Evolutionary conservation across 2,888 invertebrate genomes (phyloP).

Genomic region (Apoderus coryli): DNA sequence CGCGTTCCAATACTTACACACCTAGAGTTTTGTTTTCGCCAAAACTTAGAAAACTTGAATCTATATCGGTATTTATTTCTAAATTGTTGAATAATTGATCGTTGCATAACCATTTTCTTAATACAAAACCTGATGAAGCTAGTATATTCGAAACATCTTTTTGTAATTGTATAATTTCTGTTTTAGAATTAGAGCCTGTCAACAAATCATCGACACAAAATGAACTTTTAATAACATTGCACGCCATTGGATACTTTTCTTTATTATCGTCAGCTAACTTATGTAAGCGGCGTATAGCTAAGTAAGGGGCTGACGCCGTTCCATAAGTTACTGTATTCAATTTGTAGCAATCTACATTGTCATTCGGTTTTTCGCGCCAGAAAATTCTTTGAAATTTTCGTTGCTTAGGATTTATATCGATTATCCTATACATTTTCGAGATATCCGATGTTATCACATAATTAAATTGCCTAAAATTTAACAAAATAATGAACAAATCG

Average conservation of each 20-base stretch:
- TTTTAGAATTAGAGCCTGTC: slow-evolving; percentile 7
- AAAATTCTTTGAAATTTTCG: slow-evolving; percentile 8
- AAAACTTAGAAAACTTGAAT: background rate
- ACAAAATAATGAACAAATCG: background rate
- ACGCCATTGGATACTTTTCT: slow-evolving; percentile 3
- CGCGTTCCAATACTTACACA: slow-evolving; percentile 7
- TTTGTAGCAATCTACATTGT: slow-evolving; percentile 6
- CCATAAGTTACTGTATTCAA: slow-evolving; percentile 12
- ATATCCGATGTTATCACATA: background rate
- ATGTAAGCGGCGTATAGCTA: slow-evolving; percentile 10
- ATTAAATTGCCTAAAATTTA: background rate
- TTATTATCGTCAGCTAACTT: slow-evolving; percentile 8
- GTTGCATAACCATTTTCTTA: slow-evolving; percentile 10
- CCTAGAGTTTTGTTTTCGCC: slow-evolving; percentile 2
- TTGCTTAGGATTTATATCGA: slow-evolving; percentile 4
- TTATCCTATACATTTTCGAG: background rate
- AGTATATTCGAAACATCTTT: slow-evolving; percentile 7
- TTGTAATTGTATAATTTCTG: slow-evolving; percentile 4
- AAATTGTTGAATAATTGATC: background rate
- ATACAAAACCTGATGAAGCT: slow-evolving; percentile 8
- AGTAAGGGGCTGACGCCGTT: slow-evolving; percentile 6
- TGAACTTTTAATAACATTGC: slow-evolving; percentile 6
- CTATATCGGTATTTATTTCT: background rate
- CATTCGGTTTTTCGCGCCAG: slow-evolving; percentile 7
- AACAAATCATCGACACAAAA: slow-evolving; percentile 13